Base-by-base conservation (phyloP, 2,797 vertebrate genomes). In the Poeciliopsis gracilis region DNA sequence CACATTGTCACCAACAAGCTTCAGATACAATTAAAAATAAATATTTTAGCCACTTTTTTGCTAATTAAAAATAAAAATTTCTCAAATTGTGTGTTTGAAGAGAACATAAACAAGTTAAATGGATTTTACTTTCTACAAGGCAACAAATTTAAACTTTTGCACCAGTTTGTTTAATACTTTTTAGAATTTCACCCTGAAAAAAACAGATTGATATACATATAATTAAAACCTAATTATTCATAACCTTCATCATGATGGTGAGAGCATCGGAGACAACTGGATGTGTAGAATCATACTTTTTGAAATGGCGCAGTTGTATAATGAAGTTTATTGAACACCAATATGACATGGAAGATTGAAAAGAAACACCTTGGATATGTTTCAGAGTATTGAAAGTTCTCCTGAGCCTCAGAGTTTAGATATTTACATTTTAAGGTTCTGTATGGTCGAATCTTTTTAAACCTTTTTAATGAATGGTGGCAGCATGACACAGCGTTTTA, bases 251-350 rank as follows among this genome's bases (percentile, higher is more conserved):
- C 16, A 33, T 66, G 10, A 66, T 66, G 3, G 33, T 20, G 33
- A 66, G 15, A 9, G 18, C 7, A 38, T 38, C 36, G 41, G 5
- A 25, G 41, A 20, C 20, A 36, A 41, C 36, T 67, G 10, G 36
- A 67, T 41, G 63, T 67, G 20, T 25, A 36, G 33, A 67, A 36
- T 41, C 20, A 5, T 41, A 51, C 15, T 3, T 15, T 73, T 57
- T 38, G 61, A 23, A 38, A 84, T 25, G 1, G 18, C 33, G 66
- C 15, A 25, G 63, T 70, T 71, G 72, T 59, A 30, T 79, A 36
- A 23, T 15, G 38, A 75, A 76, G 46, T 30, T 49, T 28, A 55
- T 73, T 55, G 25, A 57, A 15, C 18, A 73, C 36, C 63, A 77
- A 81, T 0, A 6, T 70, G 23, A 38, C 47, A 43, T 30, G 41